These are phyloP conservation scores for Scotopteryx bipunctaria DNA, from an alignment of 2,888 invertebrate genomes.

Conservation along the genomic window DNA sequence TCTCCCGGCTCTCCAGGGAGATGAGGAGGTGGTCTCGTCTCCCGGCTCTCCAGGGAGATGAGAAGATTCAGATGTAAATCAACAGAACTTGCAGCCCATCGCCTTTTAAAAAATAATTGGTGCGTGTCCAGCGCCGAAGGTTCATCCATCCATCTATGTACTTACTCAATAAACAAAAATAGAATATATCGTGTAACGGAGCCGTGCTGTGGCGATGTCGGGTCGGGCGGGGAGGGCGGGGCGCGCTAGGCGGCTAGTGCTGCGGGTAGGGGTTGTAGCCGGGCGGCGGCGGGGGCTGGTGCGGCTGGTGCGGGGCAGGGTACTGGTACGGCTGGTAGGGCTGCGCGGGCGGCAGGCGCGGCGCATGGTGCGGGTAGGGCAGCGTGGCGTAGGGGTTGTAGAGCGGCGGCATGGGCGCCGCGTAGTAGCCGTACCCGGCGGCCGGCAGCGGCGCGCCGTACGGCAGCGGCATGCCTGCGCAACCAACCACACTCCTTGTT, in stretches of 20 bases:
- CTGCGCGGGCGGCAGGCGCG: conserved; percentile 82
- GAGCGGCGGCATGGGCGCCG: conserved; percentile 91
- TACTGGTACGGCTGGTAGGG: conserved; percentile 77
- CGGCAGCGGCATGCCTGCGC: conserved; percentile 73
- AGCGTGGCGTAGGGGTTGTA: conserved; percentile 94
- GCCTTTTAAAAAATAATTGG: too few relatives aligned
- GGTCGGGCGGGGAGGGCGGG: background rate
- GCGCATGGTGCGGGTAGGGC: conserved; percentile 88
- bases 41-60: too few relatives aligned
- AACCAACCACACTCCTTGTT: background rate
- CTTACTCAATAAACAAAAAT: too few relatives aligned
- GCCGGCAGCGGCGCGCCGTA: conserved; percentile 64
- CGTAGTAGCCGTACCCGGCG: conserved; percentile 87
- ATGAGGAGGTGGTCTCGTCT: too few relatives aligned
- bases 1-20: too few relatives aligned
- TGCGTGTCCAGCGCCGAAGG: too few relatives aligned
- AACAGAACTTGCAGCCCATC: too few relatives aligned
- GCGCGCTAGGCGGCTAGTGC: conserved; percentile 40
- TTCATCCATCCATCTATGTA: too few relatives aligned
- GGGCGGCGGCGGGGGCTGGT: conserved; percentile 41
- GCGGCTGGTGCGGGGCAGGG: conserved; percentile 49
- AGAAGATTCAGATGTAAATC: too few relatives aligned
- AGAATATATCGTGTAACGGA: too few relatives aligned
- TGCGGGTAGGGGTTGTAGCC: conserved; percentile 69
- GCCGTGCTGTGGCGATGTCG: background rate